These are phyloP conservation scores for Ia io DNA, from an alignment of 2,113 vertebrate species.

Conservation along the genomic window DNA sequence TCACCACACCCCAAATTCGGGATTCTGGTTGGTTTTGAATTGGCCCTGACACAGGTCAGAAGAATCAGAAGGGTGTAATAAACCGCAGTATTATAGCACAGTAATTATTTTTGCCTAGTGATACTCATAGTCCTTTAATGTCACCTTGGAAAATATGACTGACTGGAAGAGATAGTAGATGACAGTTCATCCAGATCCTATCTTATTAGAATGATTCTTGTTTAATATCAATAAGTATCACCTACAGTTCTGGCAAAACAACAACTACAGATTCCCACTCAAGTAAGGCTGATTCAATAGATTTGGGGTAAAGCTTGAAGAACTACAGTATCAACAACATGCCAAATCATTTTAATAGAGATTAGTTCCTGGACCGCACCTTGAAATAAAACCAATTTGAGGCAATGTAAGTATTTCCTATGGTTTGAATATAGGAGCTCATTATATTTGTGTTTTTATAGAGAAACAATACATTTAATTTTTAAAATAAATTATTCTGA, in stretches of 20 bases:
- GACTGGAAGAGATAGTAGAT: not conserved
- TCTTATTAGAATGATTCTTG: not conserved
- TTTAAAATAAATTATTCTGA: not conserved
- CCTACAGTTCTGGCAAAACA: not conserved
- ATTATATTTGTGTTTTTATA: not conserved
- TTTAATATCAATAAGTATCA: not conserved
- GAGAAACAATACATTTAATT: not conserved
- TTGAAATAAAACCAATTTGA: not conserved
- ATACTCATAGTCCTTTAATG: not conserved
- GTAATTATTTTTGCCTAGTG: not conserved
- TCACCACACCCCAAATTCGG: not conserved
- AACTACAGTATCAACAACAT: not conserved
- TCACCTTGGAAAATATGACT: not conserved
- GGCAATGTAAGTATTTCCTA: not conserved
- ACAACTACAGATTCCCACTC: not conserved
- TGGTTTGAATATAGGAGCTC: not conserved
- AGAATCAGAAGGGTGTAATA: not conserved
- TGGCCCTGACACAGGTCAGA: not conserved
- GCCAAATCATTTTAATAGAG: not conserved
- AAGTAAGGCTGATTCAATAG: not conserved
- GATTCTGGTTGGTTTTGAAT: not conserved
- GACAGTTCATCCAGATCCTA: not conserved
- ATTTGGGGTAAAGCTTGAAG: not conserved
- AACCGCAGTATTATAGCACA: not conserved
- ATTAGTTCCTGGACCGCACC: not conserved